Evolutionary conservation across 2,113 vertebrate species (phyloP), one percentile per base, ranked within the genome.

Genomic region (Rhea pennata): DNA sequence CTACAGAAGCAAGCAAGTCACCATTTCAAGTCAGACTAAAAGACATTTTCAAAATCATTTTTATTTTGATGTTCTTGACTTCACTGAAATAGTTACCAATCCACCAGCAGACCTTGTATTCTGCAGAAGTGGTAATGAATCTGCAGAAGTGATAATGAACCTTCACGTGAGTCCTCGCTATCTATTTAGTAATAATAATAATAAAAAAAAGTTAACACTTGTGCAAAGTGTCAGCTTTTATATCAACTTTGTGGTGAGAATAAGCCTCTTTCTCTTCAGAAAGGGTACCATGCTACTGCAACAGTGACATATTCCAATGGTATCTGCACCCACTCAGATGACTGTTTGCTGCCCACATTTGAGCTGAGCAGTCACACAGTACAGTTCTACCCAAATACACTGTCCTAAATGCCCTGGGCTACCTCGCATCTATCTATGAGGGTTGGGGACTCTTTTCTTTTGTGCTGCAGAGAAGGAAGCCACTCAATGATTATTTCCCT

Each of bases 301-400:
- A 61, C 70, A 73, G 21, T 96, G 86, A 91, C 62, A 79, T 95
- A 95, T 90, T 88, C 80, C 73, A 67, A 42, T 22, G 12, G 24
- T 54, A 65, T 93, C 66, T 82, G 39, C 23, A 10, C 74, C 80
- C 86, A 91, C 90, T 90, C 53, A 31, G 23, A 78, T 91, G 36
- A 61, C 69, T 72, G 48, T 23, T 90, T 61, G 31, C 95, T 91
- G 62, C 81, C 78, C 95, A 95, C 15, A 0, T 46, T 44, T 53
- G 65, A 92, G 36, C 15, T 61, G 17, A 84, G 69, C 12, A 62
- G 21, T 75, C 73, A 64, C 44, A n/a, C 19, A 3, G 3, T 1
- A 1, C 6, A 64, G 36, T 59, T 83, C 59, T 77, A 59, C 46
- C 33, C 64, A 90, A 48, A 70, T 84, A 39, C 50, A 53, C 62